These are phyloP conservation scores for Hyperoodon ampullatus DNA, from an alignment of 2,113 vertebrate species.

Conservation along the genomic window DNA sequence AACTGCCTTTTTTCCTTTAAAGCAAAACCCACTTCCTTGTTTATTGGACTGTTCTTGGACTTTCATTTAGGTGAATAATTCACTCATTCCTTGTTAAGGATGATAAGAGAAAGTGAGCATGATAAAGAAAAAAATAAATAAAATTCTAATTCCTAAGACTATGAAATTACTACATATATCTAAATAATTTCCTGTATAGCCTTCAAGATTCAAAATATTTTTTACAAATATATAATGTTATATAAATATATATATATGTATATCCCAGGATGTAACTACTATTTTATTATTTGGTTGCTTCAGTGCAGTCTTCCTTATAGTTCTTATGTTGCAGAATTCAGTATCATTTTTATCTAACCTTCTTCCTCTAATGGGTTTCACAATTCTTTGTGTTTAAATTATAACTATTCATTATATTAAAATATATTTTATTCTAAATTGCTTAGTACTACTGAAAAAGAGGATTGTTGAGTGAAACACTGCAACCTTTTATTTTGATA, in stretches of 20 bases:
- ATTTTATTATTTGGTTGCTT: slow-evolving; percentile 54
- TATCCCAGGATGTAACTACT: slow-evolving; percentile 49
- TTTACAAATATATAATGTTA: not conserved
- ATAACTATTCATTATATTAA: slow-evolving; percentile 75
- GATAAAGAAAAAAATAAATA: slow-evolving; percentile 41
- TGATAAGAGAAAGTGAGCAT: not conserved
- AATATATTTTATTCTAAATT: slow-evolving; percentile 80
- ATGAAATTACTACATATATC: not conserved
- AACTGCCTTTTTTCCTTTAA: slow-evolving; percentile 64
- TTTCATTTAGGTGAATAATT: slow-evolving; percentile 65
- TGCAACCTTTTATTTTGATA: slow-evolving; percentile 83
- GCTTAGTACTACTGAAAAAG: slow-evolving; percentile 75
- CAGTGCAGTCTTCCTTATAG: slow-evolving; percentile 60
- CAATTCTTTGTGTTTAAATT: slow-evolving; percentile 78
- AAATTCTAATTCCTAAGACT: slow-evolving; percentile 20
- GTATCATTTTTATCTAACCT: slow-evolving; percentile 40
- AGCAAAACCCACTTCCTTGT: slow-evolving; percentile 47
- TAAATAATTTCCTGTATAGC: slow-evolving; percentile 4
- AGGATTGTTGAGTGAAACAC: slow-evolving; percentile 80
- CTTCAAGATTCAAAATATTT: slow-evolving; percentile 67
- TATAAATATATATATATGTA: slow-evolving; percentile 33
- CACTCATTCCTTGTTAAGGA: slow-evolving; percentile 53
- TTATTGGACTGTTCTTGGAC: slow-evolving; percentile 57
- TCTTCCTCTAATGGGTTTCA: slow-evolving; percentile 59
- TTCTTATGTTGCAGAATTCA: slow-evolving; percentile 44